A percentile compares a stretch with the other conserved stretches of the same genome.
phyloP scores from a whole-genome alignment of 2,888 invertebrate genomes.

The Cataglyphis albicans region DNA sequence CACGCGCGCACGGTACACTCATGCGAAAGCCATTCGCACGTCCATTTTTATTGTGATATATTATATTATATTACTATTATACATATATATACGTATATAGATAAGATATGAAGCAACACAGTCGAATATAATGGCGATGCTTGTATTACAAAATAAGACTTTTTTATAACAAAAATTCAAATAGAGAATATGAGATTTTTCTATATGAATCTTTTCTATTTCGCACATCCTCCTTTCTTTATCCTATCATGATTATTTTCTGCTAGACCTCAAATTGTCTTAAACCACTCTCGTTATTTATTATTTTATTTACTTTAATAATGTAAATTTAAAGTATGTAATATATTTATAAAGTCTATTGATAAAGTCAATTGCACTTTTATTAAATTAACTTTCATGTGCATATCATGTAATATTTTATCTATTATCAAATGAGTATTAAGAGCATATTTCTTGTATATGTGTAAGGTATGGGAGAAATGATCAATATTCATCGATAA shows the following conservation, averaged over 20 bases:
- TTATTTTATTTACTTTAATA: not conserved
- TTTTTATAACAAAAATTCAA: constrained; percentile 71
- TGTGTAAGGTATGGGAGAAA: constrained; percentile 9
- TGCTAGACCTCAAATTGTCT: not conserved
- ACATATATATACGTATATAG: constrained; percentile 54
- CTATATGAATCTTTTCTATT: constrained; percentile 9
- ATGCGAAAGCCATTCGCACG: constrained; percentile 71
- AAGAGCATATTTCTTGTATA: not conserved
- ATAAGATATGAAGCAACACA: constrained; percentile 53
- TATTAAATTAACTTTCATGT: not conserved
- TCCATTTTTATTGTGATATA: constrained; percentile 80
- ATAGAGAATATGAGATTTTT: constrained; percentile 64
- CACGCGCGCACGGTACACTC: constrained; percentile 62
- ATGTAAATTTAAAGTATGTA: not conserved
- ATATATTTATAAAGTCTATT: not conserved
- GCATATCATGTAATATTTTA: not conserved
- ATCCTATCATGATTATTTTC: constrained; percentile 8
- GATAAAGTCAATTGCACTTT: not conserved
- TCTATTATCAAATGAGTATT: not conserved
- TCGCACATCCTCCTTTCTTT: not conserved
- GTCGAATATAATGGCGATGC: constrained; percentile 61
- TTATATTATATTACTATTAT: constrained; percentile 68
- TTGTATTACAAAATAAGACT: constrained; percentile 68
- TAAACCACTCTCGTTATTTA: not conserved
- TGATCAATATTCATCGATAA: constrained; percentile 83